Base-by-base conservation (phyloP, 2,888 invertebrate genomes). In the Cyclophora punctaria region DNA sequence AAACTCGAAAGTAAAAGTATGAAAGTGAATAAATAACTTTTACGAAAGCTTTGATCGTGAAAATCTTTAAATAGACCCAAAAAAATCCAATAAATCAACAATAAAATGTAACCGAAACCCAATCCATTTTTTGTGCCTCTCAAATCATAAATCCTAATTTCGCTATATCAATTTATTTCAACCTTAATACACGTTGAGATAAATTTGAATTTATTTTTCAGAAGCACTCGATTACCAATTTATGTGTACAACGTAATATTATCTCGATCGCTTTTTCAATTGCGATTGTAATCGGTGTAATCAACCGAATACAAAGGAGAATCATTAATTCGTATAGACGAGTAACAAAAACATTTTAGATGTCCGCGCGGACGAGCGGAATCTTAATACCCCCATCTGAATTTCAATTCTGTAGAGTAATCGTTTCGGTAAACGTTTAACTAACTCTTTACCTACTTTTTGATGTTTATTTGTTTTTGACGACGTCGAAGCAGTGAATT, bases 311-410 rank as follows among this genome's bases (percentile, higher is more conserved):
- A 68, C 61, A 70, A 69, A 68, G 58, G 64, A 52, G 58, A 48
- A 53, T 58, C 71, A 69, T 71, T 67, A 72, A 68, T 67, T 66
- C 62, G 62, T 59, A 51, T 58, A 53, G 53, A 64, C 20, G 52
- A 63, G 58, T 59, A 65, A 69, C 71, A 75, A 71, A 78, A 78
- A 72, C 75, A 74, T 75, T 76, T 77, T 67, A 71, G 69, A 69
- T 58, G 62, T 61, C 62, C 62, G 55, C 53, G 56, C 59, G 47
- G 42, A 56, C 57, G 52, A 52, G 53, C 62, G 59, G 69, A 75
- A 77, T 76, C 65, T 71, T 69, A 75, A 77, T 73, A 66, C 59
- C 62, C 62, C 68, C 68, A 77, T 77, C 73, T 75, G 69, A 77
- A 78, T 76, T 71, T 73, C 74, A 73, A 77, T 73, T 63, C 64